phyloP scores from a whole-genome alignment of 2,888 invertebrate species.

The Hirtodrosophila histrioides region DNA sequence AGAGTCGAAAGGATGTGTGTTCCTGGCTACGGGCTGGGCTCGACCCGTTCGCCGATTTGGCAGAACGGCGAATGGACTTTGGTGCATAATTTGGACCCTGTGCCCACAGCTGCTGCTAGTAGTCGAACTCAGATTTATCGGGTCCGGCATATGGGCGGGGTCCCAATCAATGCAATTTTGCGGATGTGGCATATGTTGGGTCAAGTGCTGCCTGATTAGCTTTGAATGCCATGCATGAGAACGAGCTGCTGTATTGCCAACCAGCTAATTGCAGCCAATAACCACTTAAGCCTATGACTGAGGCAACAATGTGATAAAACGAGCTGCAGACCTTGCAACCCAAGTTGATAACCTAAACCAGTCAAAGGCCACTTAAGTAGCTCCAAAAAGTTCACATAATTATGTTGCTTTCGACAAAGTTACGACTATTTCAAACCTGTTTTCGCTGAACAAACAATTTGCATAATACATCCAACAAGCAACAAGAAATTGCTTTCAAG shows the following conservation, averaged over 20 bases:
- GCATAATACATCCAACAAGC: constrained; percentile 13
- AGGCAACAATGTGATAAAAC: constrained; percentile 25
- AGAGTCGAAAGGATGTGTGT: constrained; percentile 50
- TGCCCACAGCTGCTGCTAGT: constrained; percentile 31
- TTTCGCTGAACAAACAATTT: constrained; percentile 30
- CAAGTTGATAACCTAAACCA: constrained; percentile 2
- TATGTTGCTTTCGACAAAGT: constrained; percentile 13
- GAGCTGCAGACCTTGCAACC: constrained; percentile 17
- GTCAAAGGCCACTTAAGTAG: constrained; percentile 11
- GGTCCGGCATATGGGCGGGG: constrained; percentile 35
- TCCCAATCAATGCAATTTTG: constrained; percentile 57
- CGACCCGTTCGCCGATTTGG: constrained; percentile 30
- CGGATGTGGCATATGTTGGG: constrained; percentile 58
- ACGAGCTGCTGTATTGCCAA: constrained; percentile 13
- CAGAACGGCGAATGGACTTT: constrained; percentile 53
- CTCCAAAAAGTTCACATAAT: constrained; percentile 6
- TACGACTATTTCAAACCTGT: constrained; percentile 21
- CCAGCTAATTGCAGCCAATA: constrained; percentile 36
- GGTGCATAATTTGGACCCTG: constrained; percentile 46
- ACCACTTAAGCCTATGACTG: constrained; percentile 5
- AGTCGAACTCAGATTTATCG: constrained; percentile 53
- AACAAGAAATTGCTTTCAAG: not conserved
- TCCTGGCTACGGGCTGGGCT: constrained; percentile 29
- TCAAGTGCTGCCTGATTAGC: constrained; percentile 48
- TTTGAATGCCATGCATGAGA: constrained; percentile 39